A percentile compares a stretch with the other conserved stretches of the same genome.
Evolutionary conservation across 1,140 invertebrate genomes (phyloP).

Genomic region (Hycleus cichorii): DNA sequence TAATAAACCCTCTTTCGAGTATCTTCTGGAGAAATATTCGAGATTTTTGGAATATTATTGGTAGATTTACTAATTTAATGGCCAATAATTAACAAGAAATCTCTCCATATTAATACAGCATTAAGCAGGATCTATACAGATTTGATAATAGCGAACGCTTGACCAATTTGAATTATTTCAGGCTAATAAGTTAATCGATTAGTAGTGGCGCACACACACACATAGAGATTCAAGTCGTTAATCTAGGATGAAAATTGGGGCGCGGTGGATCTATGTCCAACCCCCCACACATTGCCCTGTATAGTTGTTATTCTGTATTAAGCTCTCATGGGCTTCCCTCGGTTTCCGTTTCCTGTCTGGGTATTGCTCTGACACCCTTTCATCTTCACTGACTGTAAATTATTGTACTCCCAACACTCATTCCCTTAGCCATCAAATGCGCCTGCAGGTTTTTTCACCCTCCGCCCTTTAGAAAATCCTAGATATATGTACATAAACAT

Average conservation of each 20-base stretch:
- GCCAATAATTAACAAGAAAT: too few relatives aligned
- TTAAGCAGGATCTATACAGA: too few relatives aligned
- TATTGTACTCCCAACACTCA: slow-evolving; percentile 11
- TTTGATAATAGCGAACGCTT: not conserved
- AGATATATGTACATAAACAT: too few relatives aligned
- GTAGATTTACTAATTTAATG: too few relatives aligned
- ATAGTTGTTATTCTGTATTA: slow-evolving; percentile 19
- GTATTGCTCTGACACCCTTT: slow-evolving; percentile 22
- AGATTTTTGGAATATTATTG: too few relatives aligned
- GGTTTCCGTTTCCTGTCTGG: slow-evolving; percentile 19
- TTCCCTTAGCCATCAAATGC: too few relatives aligned
- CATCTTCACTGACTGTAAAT: slow-evolving; percentile 21
- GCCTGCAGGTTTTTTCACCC: too few relatives aligned
- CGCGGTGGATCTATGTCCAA: slow-evolving; percentile 6
- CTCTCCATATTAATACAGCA: too few relatives aligned
- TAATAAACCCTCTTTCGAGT: too few relatives aligned
- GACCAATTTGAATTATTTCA: slow-evolving; percentile 15
- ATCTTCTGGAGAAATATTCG: too few relatives aligned
- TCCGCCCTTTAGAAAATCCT: too few relatives aligned
- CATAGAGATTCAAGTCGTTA: slow-evolving; percentile 1
- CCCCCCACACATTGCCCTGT: not conserved
- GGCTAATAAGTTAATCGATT: slow-evolving; percentile 19
- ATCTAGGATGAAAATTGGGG: not conserved
- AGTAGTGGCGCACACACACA: not conserved
- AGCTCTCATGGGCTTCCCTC: slow-evolving; percentile 17